These are phyloP conservation scores for Galerucella nymphaeae DNA, from an alignment of 2,888 invertebrate genomes.

Conservation along the genomic window DNA sequence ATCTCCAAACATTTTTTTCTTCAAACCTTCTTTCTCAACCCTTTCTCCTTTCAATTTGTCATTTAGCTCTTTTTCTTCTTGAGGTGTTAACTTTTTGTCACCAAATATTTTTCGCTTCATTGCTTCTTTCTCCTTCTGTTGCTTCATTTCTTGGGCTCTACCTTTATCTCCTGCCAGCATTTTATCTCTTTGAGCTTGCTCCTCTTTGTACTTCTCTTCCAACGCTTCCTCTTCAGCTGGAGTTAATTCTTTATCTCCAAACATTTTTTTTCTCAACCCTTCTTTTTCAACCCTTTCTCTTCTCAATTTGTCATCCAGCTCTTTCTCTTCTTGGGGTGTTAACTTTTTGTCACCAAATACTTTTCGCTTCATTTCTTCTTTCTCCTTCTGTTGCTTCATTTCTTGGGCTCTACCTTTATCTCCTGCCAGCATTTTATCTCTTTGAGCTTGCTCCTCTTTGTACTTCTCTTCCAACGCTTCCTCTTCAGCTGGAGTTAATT, in stretches of 20 bases:
- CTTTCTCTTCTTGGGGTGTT: not conserved
- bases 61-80: not conserved
- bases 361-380: not conserved
- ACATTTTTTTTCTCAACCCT: no score
- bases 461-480: not conserved
- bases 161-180: no score
- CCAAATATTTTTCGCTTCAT: not conserved
- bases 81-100: not conserved
- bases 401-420: not conserved
- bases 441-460: not conserved
- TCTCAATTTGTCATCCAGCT: not conserved
- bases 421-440: not conserved
- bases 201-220: not conserved
- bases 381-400: not conserved
- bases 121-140: not conserved
- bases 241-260: not conserved
- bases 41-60: not conserved
- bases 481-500: not conserved
- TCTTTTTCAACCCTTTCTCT: no score
- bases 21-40: no score
- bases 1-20: no score
- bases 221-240: not conserved
- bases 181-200: not conserved
- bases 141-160: not conserved
- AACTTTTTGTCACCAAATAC: not conserved